Base-by-base conservation (phyloP, 2,113 vertebrate genomes). In the Grammomys surdaster region DNA sequence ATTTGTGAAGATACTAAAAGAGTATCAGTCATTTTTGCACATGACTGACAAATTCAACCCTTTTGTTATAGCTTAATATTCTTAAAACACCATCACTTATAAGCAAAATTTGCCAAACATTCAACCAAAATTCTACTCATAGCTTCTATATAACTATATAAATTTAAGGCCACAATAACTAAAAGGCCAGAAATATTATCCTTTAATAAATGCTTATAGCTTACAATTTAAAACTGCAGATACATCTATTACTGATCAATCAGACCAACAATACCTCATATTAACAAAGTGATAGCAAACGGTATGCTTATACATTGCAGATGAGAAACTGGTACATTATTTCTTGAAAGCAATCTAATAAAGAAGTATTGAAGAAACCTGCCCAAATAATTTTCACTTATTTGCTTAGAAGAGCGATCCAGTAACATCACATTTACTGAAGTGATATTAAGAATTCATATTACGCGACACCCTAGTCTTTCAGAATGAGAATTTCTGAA, bases 41-140 rank as follows among this genome's bases (percentile, higher is more conserved):
- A 58, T 60, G 28, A 93, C 1, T 73, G 60, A 87, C 63, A 96
- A 95, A 84, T 88, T 6, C 7, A 77, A 48, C 1, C 43, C 8
- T 94, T 95, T 91, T 60, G 65, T 0, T 89, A 12, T 85, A 77
- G 90, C 31, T 67, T 93, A 56, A 86, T 67, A 85, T 70, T 88
- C 63, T 75, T 89, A 73, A 69, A 16, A 95, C 24, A 95, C 77
- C 40, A 92, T 7, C 36, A 94, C 20, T 90, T 70, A 73, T 31
- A 95, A 91, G 89, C 11, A 97, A 86, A 85, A 48, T 87, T 63
- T 69, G 56, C 13, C 51, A 78, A 69, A 36, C 60, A 87, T 96
- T 89, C 43, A 40, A 72, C 51, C 31, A 19, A 93, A 78, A 89
- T 78, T 89, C 76, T 65, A 78, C 48, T 76, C 5, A 72, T 0